Base-by-base conservation (phyloP, 2,888 invertebrate species). In the Dascillus cervinus region DNA sequence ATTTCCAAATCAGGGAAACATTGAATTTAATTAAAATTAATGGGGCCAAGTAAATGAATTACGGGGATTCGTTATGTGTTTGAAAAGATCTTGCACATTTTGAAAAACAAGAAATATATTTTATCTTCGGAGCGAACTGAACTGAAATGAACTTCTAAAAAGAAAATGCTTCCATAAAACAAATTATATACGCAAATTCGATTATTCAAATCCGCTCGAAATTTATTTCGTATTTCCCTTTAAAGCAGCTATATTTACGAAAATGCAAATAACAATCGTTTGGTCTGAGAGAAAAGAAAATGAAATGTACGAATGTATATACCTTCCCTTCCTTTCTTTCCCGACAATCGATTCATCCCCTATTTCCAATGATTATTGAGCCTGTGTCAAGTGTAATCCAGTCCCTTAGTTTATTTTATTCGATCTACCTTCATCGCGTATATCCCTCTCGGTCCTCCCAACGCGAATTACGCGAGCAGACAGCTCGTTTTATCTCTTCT, bases 151-250 rank as follows among this genome's bases (percentile, higher is more conserved):
- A 46, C 45, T 43, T 46, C 47, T 45, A 43, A 43, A 41, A 45
- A 46, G 44, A 43, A 43, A 46, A 49, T 43, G 47, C 45, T 43
- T 43, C 41, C 46, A 48, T 49, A 52, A 54, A 56, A 55, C 52
- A 56, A 58, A 56, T 56, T 56, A 56, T 53, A 54, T 53, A 55
- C 47, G 53, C 52, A 56, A 55, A 56, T 56, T 54, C 54, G 51
- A 57, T 56, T 56, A 57, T 58, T 57, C 55, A 56, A 56, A 58
- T 58, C 54, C 53, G 44, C 47, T 47, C 37, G 53, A 55, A 58
- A 55, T 56, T 54, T 55, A 56, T 54, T 55, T 58, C 51, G 52
- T 46, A 53, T 53, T 56, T 53, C 51, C 50, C 50, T 52, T 50
- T 49, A 45, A 44, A 50, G 44, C 43, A 40, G 47, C 45, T 52